Evolutionary conservation across 30 jellyfish, hydroid and myxozoan species (phyloP).

Genomic region (Catostylus mosaicus): DNA sequence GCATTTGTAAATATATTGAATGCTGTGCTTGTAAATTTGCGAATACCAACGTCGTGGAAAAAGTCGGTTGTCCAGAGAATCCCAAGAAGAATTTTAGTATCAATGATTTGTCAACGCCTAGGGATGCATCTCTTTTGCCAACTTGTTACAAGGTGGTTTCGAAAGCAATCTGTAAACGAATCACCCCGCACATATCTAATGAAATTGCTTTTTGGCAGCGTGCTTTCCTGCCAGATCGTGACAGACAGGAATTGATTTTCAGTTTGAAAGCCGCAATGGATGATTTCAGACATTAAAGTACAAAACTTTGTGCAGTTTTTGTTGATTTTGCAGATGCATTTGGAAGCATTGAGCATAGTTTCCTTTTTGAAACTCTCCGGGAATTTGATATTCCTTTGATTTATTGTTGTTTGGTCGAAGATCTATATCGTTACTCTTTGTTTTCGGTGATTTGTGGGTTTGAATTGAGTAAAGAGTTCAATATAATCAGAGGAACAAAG

Average conservation of each 20-base stretch:
- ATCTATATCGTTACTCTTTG: constrained; percentile 21
- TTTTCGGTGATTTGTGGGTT: constrained; percentile 34
- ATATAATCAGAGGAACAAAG: constrained; percentile 33
- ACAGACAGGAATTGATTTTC: too few relatives aligned
- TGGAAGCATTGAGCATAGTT: constrained; percentile 5
- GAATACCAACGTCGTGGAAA: not conserved
- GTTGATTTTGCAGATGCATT: constrained; percentile 10
- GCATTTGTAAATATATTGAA: constrained; percentile 11
- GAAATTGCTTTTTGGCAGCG: too few relatives aligned
- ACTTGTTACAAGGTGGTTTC: too few relatives aligned
- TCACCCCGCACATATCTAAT: too few relatives aligned
- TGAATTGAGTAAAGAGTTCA: constrained; percentile 48
- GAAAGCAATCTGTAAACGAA: too few relatives aligned
- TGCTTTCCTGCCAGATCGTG: too few relatives aligned
- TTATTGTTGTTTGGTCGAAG: constrained; percentile 11
- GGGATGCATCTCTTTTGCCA: too few relatives aligned
- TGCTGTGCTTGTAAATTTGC: constrained; percentile 12
- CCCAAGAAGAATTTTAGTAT: too few relatives aligned
- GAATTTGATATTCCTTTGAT: not conserved
- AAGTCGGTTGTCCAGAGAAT: not conserved
- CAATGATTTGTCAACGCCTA: too few relatives aligned
- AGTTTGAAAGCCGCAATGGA: too few relatives aligned
- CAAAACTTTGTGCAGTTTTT: not conserved
- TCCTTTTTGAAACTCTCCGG: not conserved
- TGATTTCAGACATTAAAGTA: not conserved